Evolutionary conservation across 37 sponge, comb jelly and placozoan species (phyloP).

Genomic region (Chondrosia reniformis): DNA sequence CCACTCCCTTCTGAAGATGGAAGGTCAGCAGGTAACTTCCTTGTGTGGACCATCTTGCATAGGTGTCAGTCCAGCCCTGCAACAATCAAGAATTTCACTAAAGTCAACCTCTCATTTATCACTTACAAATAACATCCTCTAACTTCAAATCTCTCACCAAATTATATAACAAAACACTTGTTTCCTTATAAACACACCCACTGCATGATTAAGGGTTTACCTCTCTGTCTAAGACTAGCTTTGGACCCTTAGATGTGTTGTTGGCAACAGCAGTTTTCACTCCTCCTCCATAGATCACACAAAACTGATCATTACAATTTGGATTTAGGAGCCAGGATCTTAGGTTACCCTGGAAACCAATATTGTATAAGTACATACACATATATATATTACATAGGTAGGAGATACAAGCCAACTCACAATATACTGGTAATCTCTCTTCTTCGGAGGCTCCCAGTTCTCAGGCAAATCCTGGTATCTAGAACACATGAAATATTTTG

Average conservation of each 20-base stretch:
- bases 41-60: conserved; percentile 86
- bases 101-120: no score
- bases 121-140: no score
- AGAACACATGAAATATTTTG: background rate
- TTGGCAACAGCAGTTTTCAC: conserved; percentile 43
- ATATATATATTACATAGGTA: no score
- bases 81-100: no score
- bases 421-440: conserved; percentile 51
- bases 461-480: conserved; percentile 60
- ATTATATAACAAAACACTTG: no score
- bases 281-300: conserved; percentile 73
- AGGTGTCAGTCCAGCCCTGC: conserved; percentile 92
- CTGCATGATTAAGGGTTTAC: conserved; percentile 32
- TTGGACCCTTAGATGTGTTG: conserved; percentile 61
- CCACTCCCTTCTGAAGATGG: conserved; percentile 81
- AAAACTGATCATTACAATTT: conserved; percentile 90
- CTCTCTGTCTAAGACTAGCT: conserved; percentile 56
- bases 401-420: no score
- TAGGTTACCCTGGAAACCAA: conserved; percentile 76
- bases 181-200: conserved; percentile 17
- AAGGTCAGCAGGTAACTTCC: conserved; percentile 94
- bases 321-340: conserved; percentile 86
- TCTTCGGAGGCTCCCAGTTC: conserved; percentile 69
- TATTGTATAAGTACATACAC: background rate
- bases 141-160: no score